Percentiles rank a stretch among this genome's conserved stretches.
These are phyloP conservation scores for Mugil cephalus DNA, from an alignment of 2,113 vertebrate species.

Conservation along the genomic window DNA sequence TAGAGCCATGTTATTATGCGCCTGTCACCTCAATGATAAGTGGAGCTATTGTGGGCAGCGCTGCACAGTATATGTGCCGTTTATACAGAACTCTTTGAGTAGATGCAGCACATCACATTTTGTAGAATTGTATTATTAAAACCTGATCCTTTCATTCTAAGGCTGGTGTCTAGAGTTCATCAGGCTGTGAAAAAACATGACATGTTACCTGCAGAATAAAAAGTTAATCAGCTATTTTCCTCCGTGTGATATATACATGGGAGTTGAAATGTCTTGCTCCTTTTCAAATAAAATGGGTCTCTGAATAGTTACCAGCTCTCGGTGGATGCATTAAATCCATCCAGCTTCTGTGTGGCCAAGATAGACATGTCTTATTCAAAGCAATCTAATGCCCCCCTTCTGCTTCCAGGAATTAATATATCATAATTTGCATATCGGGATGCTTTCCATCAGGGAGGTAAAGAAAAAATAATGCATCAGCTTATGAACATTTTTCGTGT, in stretches of 20 bases:
- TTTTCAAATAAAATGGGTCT: not conserved
- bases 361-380: too few relatives aligned
- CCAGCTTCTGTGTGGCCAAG: not conserved
- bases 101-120: conserved; percentile 38
- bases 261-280: not conserved
- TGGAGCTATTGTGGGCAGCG: conserved; percentile 63
- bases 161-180: not conserved
- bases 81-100: conserved; percentile 53
- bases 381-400: not conserved
- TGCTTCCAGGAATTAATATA: conserved; percentile 1
- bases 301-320: not conserved
- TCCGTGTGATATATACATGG: not conserved
- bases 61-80: conserved; percentile 46
- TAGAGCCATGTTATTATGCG: conserved; percentile 72
- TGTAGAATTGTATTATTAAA: conserved; percentile 38
- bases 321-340: too few relatives aligned
- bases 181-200: too few relatives aligned
- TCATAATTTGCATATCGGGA: conserved; percentile 36
- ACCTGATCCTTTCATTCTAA: conserved; percentile 36
- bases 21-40: conserved; percentile 74
- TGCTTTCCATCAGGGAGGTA: not conserved
- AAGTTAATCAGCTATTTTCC: not conserved
- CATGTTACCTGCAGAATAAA: not conserved
- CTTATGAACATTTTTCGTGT: not conserved
- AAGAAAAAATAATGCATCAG: conserved; percentile 3